These are phyloP conservation scores for Hipparchia semele DNA, from an alignment of 2,888 invertebrate species.

Conservation along the genomic window DNA sequence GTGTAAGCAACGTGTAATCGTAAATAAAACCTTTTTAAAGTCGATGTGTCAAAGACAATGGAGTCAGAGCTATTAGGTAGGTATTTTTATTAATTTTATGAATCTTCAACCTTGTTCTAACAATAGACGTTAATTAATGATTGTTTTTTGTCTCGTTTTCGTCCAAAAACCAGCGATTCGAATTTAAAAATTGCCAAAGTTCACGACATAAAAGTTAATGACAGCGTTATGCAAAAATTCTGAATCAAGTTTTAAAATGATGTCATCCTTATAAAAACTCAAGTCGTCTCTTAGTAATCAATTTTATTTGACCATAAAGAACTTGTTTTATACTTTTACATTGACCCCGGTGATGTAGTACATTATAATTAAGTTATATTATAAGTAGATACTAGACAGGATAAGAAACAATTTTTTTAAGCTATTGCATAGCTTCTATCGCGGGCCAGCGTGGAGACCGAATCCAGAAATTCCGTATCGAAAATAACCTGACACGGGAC, in stretches of 20 bases:
- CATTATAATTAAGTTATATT: too few relatives aligned
- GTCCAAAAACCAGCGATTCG: not conserved
- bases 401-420: too few relatives aligned
- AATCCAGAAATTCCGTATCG: too few relatives aligned
- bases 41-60: too few relatives aligned
- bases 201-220: slow-evolving; percentile 10
- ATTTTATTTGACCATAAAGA: not conserved
- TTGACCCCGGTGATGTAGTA: not conserved
- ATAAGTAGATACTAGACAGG: too few relatives aligned
- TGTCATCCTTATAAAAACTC: slow-evolving; percentile 31
- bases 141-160: slow-evolving; percentile 3
- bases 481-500: too few relatives aligned
- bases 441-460: too few relatives aligned
- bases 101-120: not conserved
- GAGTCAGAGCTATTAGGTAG: too few relatives aligned
- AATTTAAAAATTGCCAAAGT: slow-evolving; percentile 13
- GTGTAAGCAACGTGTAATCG: too few relatives aligned
- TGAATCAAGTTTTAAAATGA: slow-evolving; percentile 31
- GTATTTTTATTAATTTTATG: too few relatives aligned
- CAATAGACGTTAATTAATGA: slow-evolving; percentile 2
- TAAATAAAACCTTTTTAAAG: too few relatives aligned
- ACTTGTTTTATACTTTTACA: slow-evolving; percentile 8
- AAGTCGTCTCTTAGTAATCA: not conserved
- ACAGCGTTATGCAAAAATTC: slow-evolving; percentile 24
- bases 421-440: too few relatives aligned